phyloP scores from a whole-genome alignment of 2,888 invertebrate species.

The Periphyllus acericola region DNA sequence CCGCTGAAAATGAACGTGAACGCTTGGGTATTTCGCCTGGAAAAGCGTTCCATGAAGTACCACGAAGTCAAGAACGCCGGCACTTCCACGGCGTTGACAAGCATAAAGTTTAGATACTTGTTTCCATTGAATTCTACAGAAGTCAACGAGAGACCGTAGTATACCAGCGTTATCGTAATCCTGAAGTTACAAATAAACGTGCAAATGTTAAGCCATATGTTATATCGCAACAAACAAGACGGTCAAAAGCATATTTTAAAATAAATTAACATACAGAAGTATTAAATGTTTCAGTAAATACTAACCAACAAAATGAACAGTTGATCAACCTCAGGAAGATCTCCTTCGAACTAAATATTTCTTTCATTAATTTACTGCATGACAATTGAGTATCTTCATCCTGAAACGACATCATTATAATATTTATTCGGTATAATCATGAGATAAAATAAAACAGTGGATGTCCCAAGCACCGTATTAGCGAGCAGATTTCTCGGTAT shows the following conservation, averaged over 20 bases:
- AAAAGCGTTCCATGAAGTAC: slow-evolving; percentile 63
- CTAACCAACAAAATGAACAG: slow-evolving; percentile 79
- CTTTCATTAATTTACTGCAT: slow-evolving; percentile 65
- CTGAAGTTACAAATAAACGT: slow-evolving; percentile 65
- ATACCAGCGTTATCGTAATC: slow-evolving; percentile 80
- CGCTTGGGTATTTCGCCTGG: slow-evolving; percentile 64
- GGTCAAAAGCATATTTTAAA: not conserved
- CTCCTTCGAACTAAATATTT: slow-evolving; percentile 71
- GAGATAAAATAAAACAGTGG: too few species aligned
- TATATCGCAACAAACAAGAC: too few species aligned
- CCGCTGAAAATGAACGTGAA: slow-evolving; percentile 64
- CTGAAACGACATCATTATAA: slow-evolving; percentile 8
- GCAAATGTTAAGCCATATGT: slow-evolving; percentile 67
- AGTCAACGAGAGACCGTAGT: slow-evolving; percentile 83
- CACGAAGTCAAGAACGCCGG: slow-evolving; percentile 65
- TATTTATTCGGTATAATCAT: not conserved
- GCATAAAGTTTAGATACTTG: slow-evolving; percentile 81
- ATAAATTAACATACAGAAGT: not conserved
- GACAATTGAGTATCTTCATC: slow-evolving; percentile 31
- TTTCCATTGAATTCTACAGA: slow-evolving; percentile 80
- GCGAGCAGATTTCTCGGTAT: not conserved
- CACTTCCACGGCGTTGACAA: slow-evolving; percentile 65
- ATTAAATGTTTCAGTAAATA: slow-evolving; percentile 67
- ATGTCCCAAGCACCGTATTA: too few species aligned
- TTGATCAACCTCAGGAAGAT: slow-evolving; percentile 72